Conservation (phyloP, 2,797 vertebrate species). For the Micropoecilia bifurca region DNA sequence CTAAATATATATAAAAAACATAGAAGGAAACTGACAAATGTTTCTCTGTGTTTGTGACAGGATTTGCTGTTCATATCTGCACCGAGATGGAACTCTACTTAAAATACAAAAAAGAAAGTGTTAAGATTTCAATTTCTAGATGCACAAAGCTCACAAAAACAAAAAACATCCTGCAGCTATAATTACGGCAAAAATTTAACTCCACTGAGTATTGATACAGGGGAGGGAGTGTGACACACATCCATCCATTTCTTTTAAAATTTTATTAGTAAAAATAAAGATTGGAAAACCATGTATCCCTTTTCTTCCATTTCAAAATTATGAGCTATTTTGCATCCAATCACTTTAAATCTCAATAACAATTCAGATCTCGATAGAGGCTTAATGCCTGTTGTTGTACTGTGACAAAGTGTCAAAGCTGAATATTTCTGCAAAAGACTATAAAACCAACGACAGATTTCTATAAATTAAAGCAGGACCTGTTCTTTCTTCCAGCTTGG, state of each 20-base stretch:
- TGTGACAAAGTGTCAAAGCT: background rate
- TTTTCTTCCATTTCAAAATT: background rate
- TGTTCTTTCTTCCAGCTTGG: conserved; percentile 97
- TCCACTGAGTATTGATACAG: background rate
- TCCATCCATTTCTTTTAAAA: background rate
- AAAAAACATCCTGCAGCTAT: background rate
- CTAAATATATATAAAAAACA: background rate
- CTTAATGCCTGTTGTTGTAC: background rate
- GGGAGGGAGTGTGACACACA: background rate
- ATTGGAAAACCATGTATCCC: background rate
- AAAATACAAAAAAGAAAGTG: background rate
- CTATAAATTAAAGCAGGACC: conserved; percentile 74
- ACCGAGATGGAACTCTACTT: background rate
- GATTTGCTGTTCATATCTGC: background rate
- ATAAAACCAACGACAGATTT: background rate
- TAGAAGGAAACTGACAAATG: background rate
- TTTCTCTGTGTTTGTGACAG: background rate
- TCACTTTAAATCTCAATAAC: background rate
- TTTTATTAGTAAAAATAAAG: background rate
- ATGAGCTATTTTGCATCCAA: background rate
- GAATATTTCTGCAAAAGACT: background rate
- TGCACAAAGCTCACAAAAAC: background rate
- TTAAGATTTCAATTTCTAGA: background rate
- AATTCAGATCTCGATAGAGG: background rate
- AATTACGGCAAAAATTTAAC: background rate